phyloP scores from a whole-genome alignment of 2,113 vertebrate species.

The Herpetotheres cachinnans region DNA sequence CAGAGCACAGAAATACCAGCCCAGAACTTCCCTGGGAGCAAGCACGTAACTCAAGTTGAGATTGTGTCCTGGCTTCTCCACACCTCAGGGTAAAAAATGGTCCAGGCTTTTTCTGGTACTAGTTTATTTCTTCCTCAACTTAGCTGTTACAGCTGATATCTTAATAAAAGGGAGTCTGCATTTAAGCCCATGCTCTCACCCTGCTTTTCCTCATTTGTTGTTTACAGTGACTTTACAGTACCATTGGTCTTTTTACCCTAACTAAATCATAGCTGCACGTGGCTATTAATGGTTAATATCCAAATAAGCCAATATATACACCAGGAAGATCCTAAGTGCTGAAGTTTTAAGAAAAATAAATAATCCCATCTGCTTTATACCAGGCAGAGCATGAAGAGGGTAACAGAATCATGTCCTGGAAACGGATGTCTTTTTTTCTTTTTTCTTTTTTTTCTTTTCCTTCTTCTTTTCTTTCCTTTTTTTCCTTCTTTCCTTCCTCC shows the following conservation, averaged over 20 bases:
- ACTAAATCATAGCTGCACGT: not conserved
- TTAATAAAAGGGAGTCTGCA: not conserved
- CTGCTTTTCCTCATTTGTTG: not conserved
- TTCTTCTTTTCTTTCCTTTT: not conserved
- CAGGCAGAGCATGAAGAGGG: not conserved
- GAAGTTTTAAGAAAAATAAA: not conserved
- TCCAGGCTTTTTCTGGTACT: not conserved
- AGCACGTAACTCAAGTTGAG: not conserved
- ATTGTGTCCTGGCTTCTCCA: not conserved
- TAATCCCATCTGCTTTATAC: not conserved
- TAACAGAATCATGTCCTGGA: not conserved
- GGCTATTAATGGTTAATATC: not conserved
- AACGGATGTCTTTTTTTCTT: not conserved
- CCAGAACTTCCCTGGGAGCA: not conserved
- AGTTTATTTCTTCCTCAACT: not conserved
- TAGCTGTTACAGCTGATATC: not conserved
- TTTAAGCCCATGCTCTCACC: not conserved
- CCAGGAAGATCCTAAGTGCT: not conserved
- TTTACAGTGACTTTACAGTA: not conserved
- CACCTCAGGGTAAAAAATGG: not conserved
- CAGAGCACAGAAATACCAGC: not conserved
- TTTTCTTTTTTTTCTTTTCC: fast-evolving
- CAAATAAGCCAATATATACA: not conserved
- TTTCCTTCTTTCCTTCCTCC: not conserved
- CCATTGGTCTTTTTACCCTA: not conserved